Percentiles rank a stretch among this genome's conserved stretches.
Evolutionary conservation across 2,888 invertebrate genomes (phyloP).

Genomic region (Callosobruchus maculatus): DNA sequence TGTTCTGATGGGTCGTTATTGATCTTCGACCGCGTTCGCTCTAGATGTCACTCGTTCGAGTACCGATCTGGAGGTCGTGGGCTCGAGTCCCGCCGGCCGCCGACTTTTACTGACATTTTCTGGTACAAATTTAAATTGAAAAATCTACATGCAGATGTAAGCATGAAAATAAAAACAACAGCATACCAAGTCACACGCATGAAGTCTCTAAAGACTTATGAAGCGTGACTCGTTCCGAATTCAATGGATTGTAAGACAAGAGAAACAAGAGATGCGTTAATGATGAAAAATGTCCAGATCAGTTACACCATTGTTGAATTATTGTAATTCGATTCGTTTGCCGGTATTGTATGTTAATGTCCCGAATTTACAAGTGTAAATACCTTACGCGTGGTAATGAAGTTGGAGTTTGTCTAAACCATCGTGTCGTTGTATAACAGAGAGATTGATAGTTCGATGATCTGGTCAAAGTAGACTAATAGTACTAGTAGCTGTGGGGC

Average conservation of each 20-base stretch:
- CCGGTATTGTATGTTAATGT: background rate
- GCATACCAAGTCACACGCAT: too few species aligned
- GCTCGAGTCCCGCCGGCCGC: too few species aligned
- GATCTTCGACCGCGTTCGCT: too few species aligned
- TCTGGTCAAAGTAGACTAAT: too few species aligned
- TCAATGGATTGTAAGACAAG: background rate
- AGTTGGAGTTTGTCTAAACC: background rate
- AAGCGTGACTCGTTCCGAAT: background rate
- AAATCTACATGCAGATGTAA: too few species aligned
- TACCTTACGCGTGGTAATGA: background rate
- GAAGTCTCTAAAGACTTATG: background rate
- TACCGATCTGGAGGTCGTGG: too few species aligned
- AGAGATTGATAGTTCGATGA: background rate
- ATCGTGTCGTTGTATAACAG: background rate
- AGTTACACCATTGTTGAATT: background rate
- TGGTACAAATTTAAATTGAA: too few species aligned
- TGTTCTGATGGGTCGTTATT: too few species aligned
- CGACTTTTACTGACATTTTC: too few species aligned
- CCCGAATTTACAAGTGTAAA: background rate
- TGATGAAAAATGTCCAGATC: conserved; percentile 1
- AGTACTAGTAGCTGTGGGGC: too few species aligned
- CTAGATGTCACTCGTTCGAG: too few species aligned
- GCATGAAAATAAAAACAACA: too few species aligned
- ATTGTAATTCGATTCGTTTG: background rate
- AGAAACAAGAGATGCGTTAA: conserved; percentile 2